Base-by-base conservation (phyloP, 2,113 vertebrate genomes). In the Hippocampus abdominalis region DNA sequence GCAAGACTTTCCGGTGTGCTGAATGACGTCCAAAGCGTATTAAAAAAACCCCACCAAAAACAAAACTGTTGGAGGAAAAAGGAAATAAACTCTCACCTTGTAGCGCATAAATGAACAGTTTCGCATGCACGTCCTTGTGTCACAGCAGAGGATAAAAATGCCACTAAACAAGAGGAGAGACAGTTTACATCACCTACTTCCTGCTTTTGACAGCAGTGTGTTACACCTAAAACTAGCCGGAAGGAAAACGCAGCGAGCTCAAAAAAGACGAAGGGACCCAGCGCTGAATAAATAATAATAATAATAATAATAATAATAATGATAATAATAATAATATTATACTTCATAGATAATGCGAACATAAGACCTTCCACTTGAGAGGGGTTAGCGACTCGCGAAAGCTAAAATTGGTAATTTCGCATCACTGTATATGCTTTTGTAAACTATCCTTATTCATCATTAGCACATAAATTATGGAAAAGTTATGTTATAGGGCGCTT, bases 171-270 rank as follows among this genome's bases (percentile, higher is more conserved):
- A 64, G 87, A 80, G 83, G 77, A 76, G 23, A 75, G 68, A 77
- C 39, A 64, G 74, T 71, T 74, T 1, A 84, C 80, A 87, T 81
- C n/a, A 32, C 78, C 56, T 7, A 89, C 89, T 93, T 93, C 92
- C 92, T 91, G 84, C 66, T 91, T 90, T 87, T 87, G 89, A 90
- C 88, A 87, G 83, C 39, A 57, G 21, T 54, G 89, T 82, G 90
- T 77, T 56, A 80, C 89, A 68, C 0, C 11, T 3, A 27, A 8
- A 66, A 74, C 8, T 42, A 79, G 25, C 61, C 92, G 89, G 70
- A 60, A 75, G 44, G 40, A 73, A 42, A 10, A 32, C 8, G 18
- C 3, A 49, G 21, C 40, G 12, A 15, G 25, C 73, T 3, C 3
- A 29, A 12, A 6, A 27, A 12, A 29, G 6, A 5, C 1, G 12